Evolutionary conservation across 1,140 invertebrate genomes (phyloP).

Genomic region (Lepidostoma basale): DNA sequence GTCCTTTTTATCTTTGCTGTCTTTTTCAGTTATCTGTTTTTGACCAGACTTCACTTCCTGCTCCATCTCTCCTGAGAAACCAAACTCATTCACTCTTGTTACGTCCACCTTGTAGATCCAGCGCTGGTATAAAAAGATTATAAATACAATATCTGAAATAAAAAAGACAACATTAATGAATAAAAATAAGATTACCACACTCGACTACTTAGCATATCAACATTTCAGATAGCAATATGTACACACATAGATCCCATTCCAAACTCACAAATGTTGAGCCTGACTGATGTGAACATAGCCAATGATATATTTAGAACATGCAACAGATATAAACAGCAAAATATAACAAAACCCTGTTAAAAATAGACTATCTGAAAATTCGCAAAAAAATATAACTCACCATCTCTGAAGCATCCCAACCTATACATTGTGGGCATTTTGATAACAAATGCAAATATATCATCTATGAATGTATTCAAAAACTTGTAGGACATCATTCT

Average conservation of each 20-base stretch:
- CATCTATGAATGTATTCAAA: slow-evolving; percentile 99
- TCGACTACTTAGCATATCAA: too few relatives aligned
- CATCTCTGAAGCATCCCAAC: slow-evolving; percentile 95
- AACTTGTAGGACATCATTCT: slow-evolving; percentile 99
- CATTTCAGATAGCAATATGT: too few relatives aligned
- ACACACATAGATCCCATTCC: too few relatives aligned
- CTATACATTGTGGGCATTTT: slow-evolving; percentile 99
- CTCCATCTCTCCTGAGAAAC: slow-evolving; percentile 80
- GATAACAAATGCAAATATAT: slow-evolving; percentile 99
- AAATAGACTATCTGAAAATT: too few relatives aligned
- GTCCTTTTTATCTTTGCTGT: slow-evolving; percentile 59
- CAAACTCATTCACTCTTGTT: slow-evolving; percentile 95
- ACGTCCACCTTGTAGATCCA: slow-evolving; percentile 98
- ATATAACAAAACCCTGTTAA: not conserved
- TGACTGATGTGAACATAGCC: too few relatives aligned
- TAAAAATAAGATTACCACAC: not conserved
- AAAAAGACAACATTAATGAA: slow-evolving; percentile 38
- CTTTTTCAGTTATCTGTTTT: slow-evolving; percentile 49
- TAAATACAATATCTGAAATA: slow-evolving; percentile 92
- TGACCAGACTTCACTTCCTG: slow-evolving; percentile 51
- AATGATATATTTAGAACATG: not conserved
- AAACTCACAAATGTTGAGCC: too few relatives aligned
- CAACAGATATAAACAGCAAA: not conserved
- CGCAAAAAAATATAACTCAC: slow-evolving; percentile 58
- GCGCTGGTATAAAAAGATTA: slow-evolving; percentile 97